Percentiles rank a stretch among this genome's conserved stretches.
These are phyloP conservation scores for Halisarca cf. caerulea DNA, from an alignment of 37 sponge, comb jelly and placozoan genomes.

Conservation along the genomic window DNA sequence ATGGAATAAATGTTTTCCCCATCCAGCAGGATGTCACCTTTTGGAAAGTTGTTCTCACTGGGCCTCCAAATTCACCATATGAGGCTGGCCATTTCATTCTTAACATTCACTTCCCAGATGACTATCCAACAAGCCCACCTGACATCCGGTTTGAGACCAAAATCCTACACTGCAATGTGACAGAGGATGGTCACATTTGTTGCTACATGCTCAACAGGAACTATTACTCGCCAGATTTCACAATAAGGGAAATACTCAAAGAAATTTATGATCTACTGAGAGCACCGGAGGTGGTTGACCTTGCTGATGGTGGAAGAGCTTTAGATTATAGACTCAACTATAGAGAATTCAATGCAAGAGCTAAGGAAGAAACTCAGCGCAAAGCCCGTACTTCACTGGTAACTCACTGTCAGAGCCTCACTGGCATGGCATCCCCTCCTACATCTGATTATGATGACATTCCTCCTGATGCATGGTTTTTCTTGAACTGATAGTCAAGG, in stretches of 20 bases:
- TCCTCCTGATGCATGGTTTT: background rate
- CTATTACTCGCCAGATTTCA: background rate
- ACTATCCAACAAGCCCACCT: conserved; percentile 30
- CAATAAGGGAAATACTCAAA: background rate
- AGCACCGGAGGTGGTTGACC: background rate
- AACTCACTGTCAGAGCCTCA: background rate
- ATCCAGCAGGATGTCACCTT: conserved; percentile 23
- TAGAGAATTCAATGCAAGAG: background rate
- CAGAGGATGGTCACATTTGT: conserved; percentile 22
- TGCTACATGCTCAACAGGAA: conserved; percentile 21
- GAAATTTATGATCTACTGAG: background rate
- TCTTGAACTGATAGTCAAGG: background rate
- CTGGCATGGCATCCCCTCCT: background rate
- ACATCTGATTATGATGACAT: background rate
- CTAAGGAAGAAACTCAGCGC: background rate
- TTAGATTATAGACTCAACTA: background rate
- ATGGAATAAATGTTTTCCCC: conserved; percentile 23
- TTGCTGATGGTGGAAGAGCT: background rate
- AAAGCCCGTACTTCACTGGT: background rate
- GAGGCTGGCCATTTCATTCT: conserved; percentile 24
- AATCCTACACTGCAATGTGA: conserved; percentile 41
- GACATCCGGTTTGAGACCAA: conserved; percentile 37
- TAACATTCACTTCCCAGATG: conserved; percentile 12
- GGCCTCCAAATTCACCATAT: conserved; percentile 19
- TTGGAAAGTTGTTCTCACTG: conserved; percentile 25